Evolutionary conservation across 2,888 invertebrate genomes (phyloP), one percentile per base, ranked within the genome.

Genomic region (Chymomyza procnemis): DNA sequence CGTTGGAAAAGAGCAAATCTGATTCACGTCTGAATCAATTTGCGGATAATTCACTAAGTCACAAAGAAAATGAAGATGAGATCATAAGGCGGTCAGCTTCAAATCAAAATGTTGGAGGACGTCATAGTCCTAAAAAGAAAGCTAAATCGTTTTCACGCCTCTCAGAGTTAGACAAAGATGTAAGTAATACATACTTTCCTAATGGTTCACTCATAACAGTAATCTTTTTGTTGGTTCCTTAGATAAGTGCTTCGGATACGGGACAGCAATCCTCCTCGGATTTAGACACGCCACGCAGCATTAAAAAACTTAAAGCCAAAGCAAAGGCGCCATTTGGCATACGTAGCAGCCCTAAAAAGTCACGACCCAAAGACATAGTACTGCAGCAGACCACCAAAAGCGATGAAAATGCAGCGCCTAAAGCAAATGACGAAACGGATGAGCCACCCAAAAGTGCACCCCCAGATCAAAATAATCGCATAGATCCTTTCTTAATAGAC

Each of bases 1-100:
- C 91, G 8, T 87, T 92, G 63, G 94, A 94, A 85, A 94, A 94
- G 78, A 94, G 94, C 87, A 94, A 94, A 88, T 94, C 94, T 0
- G 94, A 94, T 86, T 94, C 94, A 19, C 94, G 93, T 84, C 89
- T 94, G 50, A 92, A 92, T 79, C 92, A 93, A 71, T 89, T 88
- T 66, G 86, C 85, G 69, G 88, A 84, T 1, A 78, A 76, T 59
- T 79, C 71, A 3, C 47, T 80, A 6, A 80, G 82, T 4, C 30
- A 68, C 30, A 22, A 81, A 84, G 74, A 86, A 18, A 64, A 87
- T 52, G 87, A 88, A 18, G 92, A 87, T 80, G 92, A 90, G 74
- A 90, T 80, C 78, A 93, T 85, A 91, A 93, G 76, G 90, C 92
- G 89, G 90, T 92, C 78, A 89, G 94, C 75, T 91, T 94, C 89